These are phyloP conservation scores for Sitta europaea DNA, from an alignment of 2,113 vertebrate species.

Conservation along the genomic window DNA sequence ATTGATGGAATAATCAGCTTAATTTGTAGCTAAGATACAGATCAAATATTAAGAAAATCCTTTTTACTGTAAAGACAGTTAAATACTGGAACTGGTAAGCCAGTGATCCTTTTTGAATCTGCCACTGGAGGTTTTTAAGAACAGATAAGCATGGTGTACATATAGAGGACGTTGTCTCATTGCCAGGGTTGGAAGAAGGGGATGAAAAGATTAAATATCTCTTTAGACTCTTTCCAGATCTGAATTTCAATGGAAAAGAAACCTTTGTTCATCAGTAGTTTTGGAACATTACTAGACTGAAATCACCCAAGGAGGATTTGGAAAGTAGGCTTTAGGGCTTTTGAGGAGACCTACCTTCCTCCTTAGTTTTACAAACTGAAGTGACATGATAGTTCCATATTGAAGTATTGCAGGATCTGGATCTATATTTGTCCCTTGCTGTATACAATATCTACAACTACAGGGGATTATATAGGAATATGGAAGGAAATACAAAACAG, in stretches of 20 bases:
- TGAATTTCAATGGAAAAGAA: neutral
- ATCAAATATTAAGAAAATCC: conserved; percentile 21
- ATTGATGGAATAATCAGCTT: neutral
- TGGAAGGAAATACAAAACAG: neutral
- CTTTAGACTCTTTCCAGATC: neutral
- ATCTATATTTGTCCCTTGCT: neutral
- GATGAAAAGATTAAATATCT: neutral
- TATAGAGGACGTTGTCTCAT: neutral
- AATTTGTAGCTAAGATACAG: conserved; percentile 7
- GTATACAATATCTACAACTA: neutral
- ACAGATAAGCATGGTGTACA: neutral
- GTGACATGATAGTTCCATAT: neutral
- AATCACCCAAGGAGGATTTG: neutral
- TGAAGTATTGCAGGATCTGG: neutral
- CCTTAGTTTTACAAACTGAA: neutral
- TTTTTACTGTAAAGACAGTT: neutral
- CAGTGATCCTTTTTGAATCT: neutral
- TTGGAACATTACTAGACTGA: neutral
- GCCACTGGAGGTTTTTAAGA: neutral
- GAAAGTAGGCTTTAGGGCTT: neutral
- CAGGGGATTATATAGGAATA: neutral
- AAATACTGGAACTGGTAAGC: neutral
- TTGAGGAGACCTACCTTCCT: neutral
- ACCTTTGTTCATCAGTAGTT: neutral
- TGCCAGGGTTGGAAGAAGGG: neutral